Base-by-base conservation (phyloP, 2,113 vertebrate species). In the Rhipidura dahli region DNA sequence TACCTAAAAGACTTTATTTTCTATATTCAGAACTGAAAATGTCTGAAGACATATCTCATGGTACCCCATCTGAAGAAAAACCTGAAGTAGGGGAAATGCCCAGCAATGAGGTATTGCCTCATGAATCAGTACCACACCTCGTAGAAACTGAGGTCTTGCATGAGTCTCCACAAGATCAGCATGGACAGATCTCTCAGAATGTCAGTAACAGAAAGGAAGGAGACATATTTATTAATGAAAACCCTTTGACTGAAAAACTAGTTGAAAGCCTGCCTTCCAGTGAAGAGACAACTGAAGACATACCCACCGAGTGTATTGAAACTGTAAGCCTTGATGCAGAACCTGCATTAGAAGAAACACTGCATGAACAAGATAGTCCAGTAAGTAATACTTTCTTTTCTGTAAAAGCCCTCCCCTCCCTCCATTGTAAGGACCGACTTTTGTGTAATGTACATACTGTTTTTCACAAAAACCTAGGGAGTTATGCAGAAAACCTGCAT, bases 261-360 rank as follows among this genome's bases (percentile, higher is more conserved):
- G 4, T 44, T 24, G 57, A 91, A 72, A 26, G 3, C 35, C 79
- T 97, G 35, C 44, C 42, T 68, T 68, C 60, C 66, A 86, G 20
- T 17, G 81, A 85, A 88, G 95, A 95, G 22, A 65, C 54, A 18
- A 30, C 87, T 31, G 96, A 95, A 73, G 96, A 78, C 2, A 1
- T 35, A 15, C 78, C 93, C 63, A 73, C 56, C 4, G 97, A 97
- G 30, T 98, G 97, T 89, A 91, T 49, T 71, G 98, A 98, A 33
- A 96, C 98, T 0, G 96, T 98, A 60, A 98, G 78, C 93, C 97
- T 98, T 4, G 98, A 98, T 77, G 40, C 94, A 63, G 98, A 98
- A 28, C 54, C 91, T 37, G 97, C 93, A 66, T 72, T 96, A 21
- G 97, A 97, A 83, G 93, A 93, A 84, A 86, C 83, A 35, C 66